Base-by-base conservation (phyloP, 2,888 invertebrate species). In the Agrochola macilenta region DNA sequence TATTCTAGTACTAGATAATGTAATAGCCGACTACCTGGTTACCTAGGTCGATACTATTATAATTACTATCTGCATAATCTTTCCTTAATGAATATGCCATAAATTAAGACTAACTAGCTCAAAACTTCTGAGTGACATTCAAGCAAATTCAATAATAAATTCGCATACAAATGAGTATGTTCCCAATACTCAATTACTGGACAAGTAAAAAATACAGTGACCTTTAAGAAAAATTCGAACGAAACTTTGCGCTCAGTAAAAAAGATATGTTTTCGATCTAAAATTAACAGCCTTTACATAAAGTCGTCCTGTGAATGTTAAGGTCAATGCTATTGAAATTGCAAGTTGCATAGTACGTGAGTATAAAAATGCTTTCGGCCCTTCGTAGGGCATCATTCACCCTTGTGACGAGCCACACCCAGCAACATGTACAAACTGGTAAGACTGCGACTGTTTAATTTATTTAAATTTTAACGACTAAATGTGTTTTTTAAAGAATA, bases 381-480 rank as follows among this genome's bases (percentile, higher is more conserved):
- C 90, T 90, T 88, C 78, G 81, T 77, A 88, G 89, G 89, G 88
- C 90, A 92, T 92, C 93, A 93, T 91, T 92, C 91, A 91, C 81
- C 91, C 91, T 79, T 88, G 88, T 87, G 91, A 91, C 85, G 83
- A 88, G 87, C 76, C 77, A 64, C 82, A 82, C 80, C 87, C 69
- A 87, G 79, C 90, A 92, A 86, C 91, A 93, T 93, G 93, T 89
- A 89, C 83, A 93, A 92, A 85, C 89, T 93, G 93, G 94, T 93
- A 91, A 93, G 93, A 78, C 26, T 43, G 30, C 30, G 12, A 8
- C 35, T 52, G 30, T 39, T 72, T 61, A 30, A 39, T 73, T 72
- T 73, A 70, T 72, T 74, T 61, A 26, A 64, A 74, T 46, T 52
- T 35, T 17, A 35, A 17, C 20, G 3, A 68, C 23, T 0, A 52